Percentiles rank a stretch among this genome's conserved stretches.
These are phyloP conservation scores for Ptychobarbus kaznakovi DNA, from an alignment of 2,797 vertebrate species.

Conservation along the genomic window DNA sequence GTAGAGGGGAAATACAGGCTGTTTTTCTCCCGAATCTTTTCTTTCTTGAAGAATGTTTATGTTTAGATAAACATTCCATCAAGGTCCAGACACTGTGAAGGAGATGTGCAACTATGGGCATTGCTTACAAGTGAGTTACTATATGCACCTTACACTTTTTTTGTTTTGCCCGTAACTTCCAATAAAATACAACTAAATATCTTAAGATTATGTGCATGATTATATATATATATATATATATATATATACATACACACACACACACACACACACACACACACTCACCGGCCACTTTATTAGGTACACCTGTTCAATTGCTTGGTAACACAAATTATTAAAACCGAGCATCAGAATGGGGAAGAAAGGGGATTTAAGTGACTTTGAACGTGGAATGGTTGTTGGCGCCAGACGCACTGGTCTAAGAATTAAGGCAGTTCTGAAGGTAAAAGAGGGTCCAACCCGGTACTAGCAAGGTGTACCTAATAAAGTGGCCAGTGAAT, in stretches of 20 bases:
- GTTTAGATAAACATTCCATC: background rate
- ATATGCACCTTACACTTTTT: background rate
- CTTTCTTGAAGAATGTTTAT: background rate
- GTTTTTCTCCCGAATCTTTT: background rate
- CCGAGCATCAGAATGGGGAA: no score
- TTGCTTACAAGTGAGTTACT: background rate
- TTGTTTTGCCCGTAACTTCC: background rate
- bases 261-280: no score
- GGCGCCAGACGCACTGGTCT: no score
- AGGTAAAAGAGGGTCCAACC: no score
- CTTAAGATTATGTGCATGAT: background rate
- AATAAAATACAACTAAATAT: background rate
- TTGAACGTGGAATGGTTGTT: no score
- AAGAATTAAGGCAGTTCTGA: no score
- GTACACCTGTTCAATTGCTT: no score
- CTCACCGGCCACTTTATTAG: no score
- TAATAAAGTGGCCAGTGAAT: no score
- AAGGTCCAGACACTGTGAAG: background rate
- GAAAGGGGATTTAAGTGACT: no score
- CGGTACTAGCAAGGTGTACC: no score
- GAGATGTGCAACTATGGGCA: background rate
- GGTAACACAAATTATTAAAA: no score
- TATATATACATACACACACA: background rate
- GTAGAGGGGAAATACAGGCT: background rate
- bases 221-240: background rate